A percentile compares a stretch with the other conserved stretches of the same genome.
These are phyloP conservation scores for Pyrocoelia pectoralis DNA, from an alignment of 2,888 invertebrate species.

Conservation along the genomic window DNA sequence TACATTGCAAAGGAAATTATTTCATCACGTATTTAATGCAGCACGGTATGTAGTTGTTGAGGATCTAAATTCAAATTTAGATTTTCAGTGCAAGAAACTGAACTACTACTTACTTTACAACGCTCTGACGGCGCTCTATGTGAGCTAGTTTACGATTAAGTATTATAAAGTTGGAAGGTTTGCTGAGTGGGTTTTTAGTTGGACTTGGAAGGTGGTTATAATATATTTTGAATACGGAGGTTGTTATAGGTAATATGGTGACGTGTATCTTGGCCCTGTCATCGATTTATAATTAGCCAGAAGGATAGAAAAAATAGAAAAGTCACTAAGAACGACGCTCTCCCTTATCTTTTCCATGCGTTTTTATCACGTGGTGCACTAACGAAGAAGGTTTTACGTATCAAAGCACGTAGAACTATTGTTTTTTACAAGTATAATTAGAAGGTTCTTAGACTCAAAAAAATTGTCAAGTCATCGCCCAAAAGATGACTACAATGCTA, in stretches of 20 bases:
- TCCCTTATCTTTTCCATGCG: not conserved
- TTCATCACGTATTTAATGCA: constrained; percentile 13
- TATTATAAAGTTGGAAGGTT: constrained; percentile 35
- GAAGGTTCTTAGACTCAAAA: not conserved
- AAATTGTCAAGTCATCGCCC: not conserved
- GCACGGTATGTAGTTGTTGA: constrained; percentile 28
- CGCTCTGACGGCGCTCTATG: constrained; percentile 29
- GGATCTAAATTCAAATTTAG: constrained; percentile 43
- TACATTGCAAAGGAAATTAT: constrained; percentile 8
- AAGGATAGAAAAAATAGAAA: constrained; percentile 21
- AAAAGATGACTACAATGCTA: not conserved
- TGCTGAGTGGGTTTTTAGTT: constrained; percentile 26
- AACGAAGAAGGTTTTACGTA: too few species aligned
- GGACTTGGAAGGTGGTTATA: constrained; percentile 31
- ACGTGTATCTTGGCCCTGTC: constrained; percentile 28
- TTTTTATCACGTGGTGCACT: not conserved
- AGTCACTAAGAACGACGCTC: constrained; percentile 8
- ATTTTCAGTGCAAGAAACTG: constrained; percentile 38
- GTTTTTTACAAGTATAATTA: not conserved
- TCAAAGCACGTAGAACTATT: too few species aligned
- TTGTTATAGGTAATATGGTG: constrained; percentile 24
- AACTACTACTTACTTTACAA: constrained; percentile 40
- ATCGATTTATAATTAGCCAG: constrained; percentile 25
- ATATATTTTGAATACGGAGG: constrained; percentile 27
- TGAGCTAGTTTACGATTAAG: constrained; percentile 32